Evolutionary conservation across 2,888 invertebrate genomes (phyloP).

Genomic region (Sarcophaga rosellei): DNA sequence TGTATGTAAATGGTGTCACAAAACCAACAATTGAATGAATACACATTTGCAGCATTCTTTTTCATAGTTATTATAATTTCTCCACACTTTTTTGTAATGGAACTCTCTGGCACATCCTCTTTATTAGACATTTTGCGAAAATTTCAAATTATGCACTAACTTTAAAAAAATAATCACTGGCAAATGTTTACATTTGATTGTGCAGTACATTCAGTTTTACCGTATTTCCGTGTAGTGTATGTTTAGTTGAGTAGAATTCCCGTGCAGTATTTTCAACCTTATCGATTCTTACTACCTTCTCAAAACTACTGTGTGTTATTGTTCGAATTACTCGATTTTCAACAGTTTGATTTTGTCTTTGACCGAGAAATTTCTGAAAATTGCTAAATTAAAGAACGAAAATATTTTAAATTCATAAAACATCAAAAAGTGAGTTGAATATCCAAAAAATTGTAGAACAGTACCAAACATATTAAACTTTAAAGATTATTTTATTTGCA

Average conservation of each 20-base stretch:
- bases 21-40: slow-evolving; percentile 67
- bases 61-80: slow-evolving; percentile 64
- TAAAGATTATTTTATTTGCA: background rate
- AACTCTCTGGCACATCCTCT: background rate
- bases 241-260: background rate
- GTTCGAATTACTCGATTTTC: slow-evolving; percentile 1
- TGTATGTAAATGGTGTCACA: slow-evolving; percentile 66
- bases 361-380: slow-evolving; percentile 49
- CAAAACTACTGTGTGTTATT: slow-evolving; percentile 23
- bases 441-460: background rate
- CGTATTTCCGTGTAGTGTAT: background rate
- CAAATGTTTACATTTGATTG: slow-evolving; percentile 13
- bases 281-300: background rate
- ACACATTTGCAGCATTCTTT: slow-evolving; percentile 60
- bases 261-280: background rate
- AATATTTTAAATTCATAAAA: background rate
- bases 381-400: slow-evolving; percentile 31
- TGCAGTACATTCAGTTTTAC: slow-evolving; percentile 10
- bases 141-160: background rate
- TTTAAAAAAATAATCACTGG: background rate
- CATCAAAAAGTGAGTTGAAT: background rate
- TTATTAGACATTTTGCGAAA: slow-evolving; percentile 36
- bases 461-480: background rate
- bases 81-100: slow-evolving; percentile 61
- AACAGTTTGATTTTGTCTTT: background rate